Base-by-base conservation (phyloP, 2,888 invertebrate genomes). In the Andrena bicolor region DNA sequence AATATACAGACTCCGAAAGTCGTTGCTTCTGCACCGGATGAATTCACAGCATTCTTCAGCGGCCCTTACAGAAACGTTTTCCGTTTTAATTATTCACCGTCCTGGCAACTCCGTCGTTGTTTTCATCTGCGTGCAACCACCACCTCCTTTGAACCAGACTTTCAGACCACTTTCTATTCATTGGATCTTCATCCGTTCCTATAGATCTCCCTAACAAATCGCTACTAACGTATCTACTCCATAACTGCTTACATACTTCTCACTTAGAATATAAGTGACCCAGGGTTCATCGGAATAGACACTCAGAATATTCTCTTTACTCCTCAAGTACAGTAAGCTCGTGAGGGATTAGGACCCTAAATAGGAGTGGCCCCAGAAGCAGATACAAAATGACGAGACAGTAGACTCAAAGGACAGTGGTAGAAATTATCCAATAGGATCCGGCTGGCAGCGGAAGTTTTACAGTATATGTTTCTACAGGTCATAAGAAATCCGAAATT, bases 61-160 rank as follows among this genome's bases (percentile, higher is more conserved):
- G 75, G 26, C 61, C 72, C 73, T 76, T 73, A 69, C 58, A 41
- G 66, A 82, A 82, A 58, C 77, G 75, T 71, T 84, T 78, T 70
- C 53, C 76, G 71, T 64, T 82, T 86, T 83, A 87, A 87, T 86
- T 86, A 86, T 87, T 80, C 83, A 78, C 76, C 53, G 71, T 53
- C 63, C 26, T 61, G 56, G 63, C 58, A 68, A 75, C 82, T 79
- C 79, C 63, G 61, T 13, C 61, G 74, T 75, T 78, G 73, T 82
- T 87, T 80, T 73, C 56, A 60, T 70, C 60, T 23, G 48, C 66
- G 23, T 48, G 53, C 66, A 53, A 63, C 51, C 30, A 53, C 41
- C 41, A 35, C 64, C 48, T 63, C 23, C 48, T 61, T 48, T 56
- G 48, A 35, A 28, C 53, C 48, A 32, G 41, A 35, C 13, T 64